These are phyloP conservation scores for Cyprinodon tularosa DNA, from an alignment of 2,113 vertebrate species.

Conservation along the genomic window DNA sequence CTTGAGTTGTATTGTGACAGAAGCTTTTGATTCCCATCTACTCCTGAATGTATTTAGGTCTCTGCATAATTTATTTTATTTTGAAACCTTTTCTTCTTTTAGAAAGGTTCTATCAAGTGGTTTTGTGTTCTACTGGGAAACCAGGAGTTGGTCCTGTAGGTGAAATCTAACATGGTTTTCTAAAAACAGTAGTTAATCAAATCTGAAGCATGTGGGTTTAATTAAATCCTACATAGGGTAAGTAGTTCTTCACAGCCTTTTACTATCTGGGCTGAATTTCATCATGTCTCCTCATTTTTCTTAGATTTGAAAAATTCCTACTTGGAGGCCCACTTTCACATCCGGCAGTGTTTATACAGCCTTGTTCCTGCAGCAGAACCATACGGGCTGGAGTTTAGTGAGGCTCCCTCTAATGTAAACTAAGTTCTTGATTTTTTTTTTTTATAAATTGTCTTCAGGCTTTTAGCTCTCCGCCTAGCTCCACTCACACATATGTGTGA, in stretches of 20 bases:
- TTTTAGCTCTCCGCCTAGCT: not conserved
- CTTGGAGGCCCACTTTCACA: constrained; percentile 16
- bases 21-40: too few species aligned
- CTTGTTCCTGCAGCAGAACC: constrained; percentile 10
- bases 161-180: not conserved
- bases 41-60: too few species aligned
- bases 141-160: too few species aligned
- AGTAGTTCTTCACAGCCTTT: too few species aligned
- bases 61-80: too few species aligned
- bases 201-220: too few species aligned
- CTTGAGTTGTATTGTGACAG: too few species aligned
- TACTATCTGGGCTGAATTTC: constrained; percentile 7
- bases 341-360: constrained; percentile 47
- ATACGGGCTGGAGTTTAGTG: constrained; percentile 1
- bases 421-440: constrained; percentile 30
- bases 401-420: constrained; percentile 48
- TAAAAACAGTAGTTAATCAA: not conserved
- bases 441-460: not conserved
- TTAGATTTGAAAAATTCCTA: not conserved
- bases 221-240: too few species aligned
- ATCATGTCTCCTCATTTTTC: not conserved
- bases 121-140: too few species aligned
- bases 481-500: too few species aligned
- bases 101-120: too few species aligned
- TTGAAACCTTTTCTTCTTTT: too few species aligned